Base-by-base conservation (phyloP, 2,113 vertebrate species). In the Dicentrarchus labrax region DNA sequence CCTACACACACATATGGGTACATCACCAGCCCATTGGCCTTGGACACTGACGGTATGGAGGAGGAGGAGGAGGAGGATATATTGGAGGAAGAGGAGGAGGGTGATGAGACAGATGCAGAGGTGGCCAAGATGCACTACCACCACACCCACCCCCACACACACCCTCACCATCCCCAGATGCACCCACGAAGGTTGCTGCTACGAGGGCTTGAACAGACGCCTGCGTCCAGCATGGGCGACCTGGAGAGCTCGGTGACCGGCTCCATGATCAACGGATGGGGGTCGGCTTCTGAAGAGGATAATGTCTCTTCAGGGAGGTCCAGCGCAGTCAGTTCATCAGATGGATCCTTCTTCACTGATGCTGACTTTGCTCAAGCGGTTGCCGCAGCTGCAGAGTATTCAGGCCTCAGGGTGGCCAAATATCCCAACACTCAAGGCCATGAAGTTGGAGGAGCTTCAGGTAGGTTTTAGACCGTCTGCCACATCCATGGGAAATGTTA, bases 261-360 rank as follows among this genome's bases (percentile, higher is more conserved):
- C n/a, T 99, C 98, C 86, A 99, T 99, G 98, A 99, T 99, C 94
- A 99, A 99, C 10, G 98, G 98, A 84, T 99, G 98, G 98, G 98
- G 98, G 57, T 99, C 98, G 0, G 98, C 98, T 50, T 99, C 98
- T 0, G 98, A 99, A 80, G 98, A 99, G 86, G 98, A 99, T 90
- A 99, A 98, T 93, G 97, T 97, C 85, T 99, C 98, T 22, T 99
- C 98, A 0, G 98, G 98, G 24, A 96, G 97, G 50, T 99, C 98
- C 86, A 99, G 98, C 0, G 94, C 95, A 6, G 96, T 99, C 48
- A 99, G 98, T 85, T 99, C 98, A 11, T 99, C 98, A 0, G 98
- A 99, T 2, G 98, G 98, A n/a, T 99, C 98, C 0, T 99, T 99
- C 82, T 99, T 99, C 92, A 99, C 98, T 0, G 98, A 99, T n/a